Percentiles rank a stretch among this genome's conserved stretches.
phyloP scores from a whole-genome alignment of 2,888 invertebrate species.

The Stictocephala bisonia region DNA sequence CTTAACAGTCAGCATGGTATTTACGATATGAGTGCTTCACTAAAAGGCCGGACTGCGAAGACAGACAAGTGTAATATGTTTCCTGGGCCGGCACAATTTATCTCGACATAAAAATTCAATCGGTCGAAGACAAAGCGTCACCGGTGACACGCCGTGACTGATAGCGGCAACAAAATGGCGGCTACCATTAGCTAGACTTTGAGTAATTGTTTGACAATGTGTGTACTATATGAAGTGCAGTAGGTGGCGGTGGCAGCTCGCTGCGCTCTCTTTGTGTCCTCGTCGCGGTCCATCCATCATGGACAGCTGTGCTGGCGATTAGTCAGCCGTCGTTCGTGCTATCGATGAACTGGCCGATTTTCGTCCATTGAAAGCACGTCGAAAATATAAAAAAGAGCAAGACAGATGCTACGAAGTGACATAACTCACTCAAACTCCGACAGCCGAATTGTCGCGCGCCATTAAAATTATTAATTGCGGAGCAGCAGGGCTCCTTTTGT shows the following conservation, averaged over 20 bases:
- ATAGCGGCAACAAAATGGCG: neutral
- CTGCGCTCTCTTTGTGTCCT: constrained; percentile 52
- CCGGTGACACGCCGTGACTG: neutral
- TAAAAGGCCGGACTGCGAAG: no score
- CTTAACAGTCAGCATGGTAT: no score
- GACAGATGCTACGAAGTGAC: constrained; percentile 55
- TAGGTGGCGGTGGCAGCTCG: neutral
- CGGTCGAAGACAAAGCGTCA: neutral
- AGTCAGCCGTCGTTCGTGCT: constrained; percentile 40
- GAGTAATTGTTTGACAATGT: constrained; percentile 9
- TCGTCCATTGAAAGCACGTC: constrained; percentile 42
- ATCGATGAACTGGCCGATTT: constrained; percentile 41
- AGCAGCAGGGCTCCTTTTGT: constrained; percentile 48
- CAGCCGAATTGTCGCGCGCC: constrained; percentile 52
- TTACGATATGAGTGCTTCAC: no score
- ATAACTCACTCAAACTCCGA: constrained; percentile 57
- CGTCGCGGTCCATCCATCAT: constrained; percentile 37
- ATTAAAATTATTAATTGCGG: constrained; percentile 52
- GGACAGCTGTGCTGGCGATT: constrained; percentile 43
- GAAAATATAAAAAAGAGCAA: constrained; percentile 45
- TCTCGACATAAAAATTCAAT: neutral
- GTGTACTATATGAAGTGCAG: neutral
- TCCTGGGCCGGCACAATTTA: neutral
- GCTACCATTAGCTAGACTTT: constrained; percentile 1
- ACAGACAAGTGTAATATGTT: no score